A percentile compares a stretch with the other conserved stretches of the same genome.
Evolutionary conservation across 2,113 vertebrate genomes (phyloP).

Genomic region (Bubo scandiacus): DNA sequence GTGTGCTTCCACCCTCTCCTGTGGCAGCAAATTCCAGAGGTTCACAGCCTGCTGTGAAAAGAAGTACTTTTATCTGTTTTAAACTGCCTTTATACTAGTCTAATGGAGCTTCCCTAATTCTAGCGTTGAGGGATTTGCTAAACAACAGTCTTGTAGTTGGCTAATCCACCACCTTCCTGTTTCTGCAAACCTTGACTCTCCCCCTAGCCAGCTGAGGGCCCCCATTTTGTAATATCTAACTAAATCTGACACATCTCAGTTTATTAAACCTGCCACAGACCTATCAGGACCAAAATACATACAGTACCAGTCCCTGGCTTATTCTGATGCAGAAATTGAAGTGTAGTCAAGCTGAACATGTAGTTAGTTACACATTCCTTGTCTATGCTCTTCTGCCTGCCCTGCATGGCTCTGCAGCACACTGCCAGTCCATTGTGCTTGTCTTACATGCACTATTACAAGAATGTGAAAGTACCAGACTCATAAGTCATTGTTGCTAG

Average conservation of each 20-base stretch:
- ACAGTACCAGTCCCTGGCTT: background rate
- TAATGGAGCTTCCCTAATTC: background rate
- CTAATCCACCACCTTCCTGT: background rate
- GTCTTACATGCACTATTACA: background rate
- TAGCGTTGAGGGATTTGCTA: background rate
- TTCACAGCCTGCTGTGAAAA: background rate
- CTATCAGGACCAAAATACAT: background rate
- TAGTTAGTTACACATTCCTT: background rate
- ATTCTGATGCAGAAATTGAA: background rate
- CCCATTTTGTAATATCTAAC: background rate
- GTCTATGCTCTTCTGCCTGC: background rate
- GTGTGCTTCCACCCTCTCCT: background rate
- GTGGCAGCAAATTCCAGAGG: background rate
- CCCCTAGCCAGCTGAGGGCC: background rate
- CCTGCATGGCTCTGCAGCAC: background rate
- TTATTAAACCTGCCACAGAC: background rate
- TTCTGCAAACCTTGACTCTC: background rate
- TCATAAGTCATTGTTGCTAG: background rate
- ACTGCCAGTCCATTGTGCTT: background rate
- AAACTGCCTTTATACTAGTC: background rate
- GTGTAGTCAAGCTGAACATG: rapidly evolving
- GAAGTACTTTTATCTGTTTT: background rate
- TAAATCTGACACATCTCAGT: background rate
- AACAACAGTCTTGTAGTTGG: background rate
- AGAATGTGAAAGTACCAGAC: background rate